Evolutionary conservation across 1,140 invertebrate genomes (phyloP), one percentile per base, ranked within the genome.

Genomic region (Polypedilum pembai): DNA sequence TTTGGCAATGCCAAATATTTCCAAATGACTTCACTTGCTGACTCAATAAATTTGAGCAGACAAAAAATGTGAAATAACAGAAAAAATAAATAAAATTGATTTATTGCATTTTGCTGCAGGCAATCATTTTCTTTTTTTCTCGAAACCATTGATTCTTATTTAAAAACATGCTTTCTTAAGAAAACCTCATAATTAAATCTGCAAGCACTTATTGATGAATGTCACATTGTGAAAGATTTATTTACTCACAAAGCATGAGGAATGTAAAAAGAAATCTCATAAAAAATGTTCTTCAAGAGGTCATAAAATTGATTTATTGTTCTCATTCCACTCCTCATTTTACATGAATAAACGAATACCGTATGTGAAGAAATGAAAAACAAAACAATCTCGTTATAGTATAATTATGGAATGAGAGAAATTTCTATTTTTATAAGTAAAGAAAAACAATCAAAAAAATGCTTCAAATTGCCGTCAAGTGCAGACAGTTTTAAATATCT

Each of bases 251-350:
- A 33, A 33, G 2, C 24, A 33, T 33, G 24, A 33, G 24, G 45
- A 56, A 56, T n/a, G 45, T 15, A 56, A 12, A 8, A 45, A 56
- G n/a, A 56, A 56, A 56, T n/a, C 12, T n/a, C 45, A 56, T 56
- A n/a, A 56, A 56, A 56, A 56, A 56, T 56, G n/a, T 56, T 56
- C 45, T 56, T 56, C 24, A 56, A 56, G n/a, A 56, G 45, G 45
- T 56, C 45, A 56, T 56, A 56, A 56, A 56, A 56, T n/a, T 56
- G 45, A 56, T 56, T 56, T 56, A 56, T 56, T 56, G n/a, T 12
- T 56, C 45, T 15, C 45, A 1, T n/a, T 56, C n/a, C 10, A n/a
- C 45, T 15, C 45, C 45, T 33, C 5, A 33, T 3, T 33, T 33
- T 33, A 33, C 24, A 33, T 33, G 24, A 33, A 33, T 33, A 33